Base-by-base conservation (phyloP, 2,888 invertebrate species). In the Sarcophaga subvicina region DNA sequence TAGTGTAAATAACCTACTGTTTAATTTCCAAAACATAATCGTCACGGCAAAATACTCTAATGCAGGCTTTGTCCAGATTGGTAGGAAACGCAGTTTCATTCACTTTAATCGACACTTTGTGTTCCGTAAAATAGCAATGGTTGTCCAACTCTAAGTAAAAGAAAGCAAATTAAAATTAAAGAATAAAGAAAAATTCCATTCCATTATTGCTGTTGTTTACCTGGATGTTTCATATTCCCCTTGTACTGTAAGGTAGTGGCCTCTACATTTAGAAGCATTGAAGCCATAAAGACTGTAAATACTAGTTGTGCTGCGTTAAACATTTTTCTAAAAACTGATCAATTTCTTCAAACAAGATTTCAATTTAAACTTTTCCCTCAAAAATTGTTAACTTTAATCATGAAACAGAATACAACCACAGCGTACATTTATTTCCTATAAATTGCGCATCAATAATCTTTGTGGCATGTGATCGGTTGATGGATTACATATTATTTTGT, bases 21-120 rank as follows among this genome's bases (percentile, higher is more conserved):
- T 86, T 89, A 5, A 91, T 89, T 87, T 89, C 81, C 54, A 91
- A 88, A 49, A 91, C 90, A 69, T 89, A 91, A 80, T 91, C 92
- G n/a, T 91, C 89, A 1, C 89, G 89, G 47, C 91, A 91, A 75
- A 86, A 71, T 3, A 91, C 82, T 47, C 77, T 67, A 5, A 89
- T 88, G 25, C 92, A 91, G 69, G 86, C 88, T 45, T 87, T 71
- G 5, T 85, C 20, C 0, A 88, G 70, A 66, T 89, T 81, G 27
- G 88, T 85, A 17, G 91, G 91, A 75, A 78, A 87, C 11, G 88
- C 3, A 10, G 88, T 89, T 3, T 82, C 87, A 62, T 91, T 89
- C 0, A 88, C 47, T 0, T 90, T 89, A 20, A 91, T 89, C 0
- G 89, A 86, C 47, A 91, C 49, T 0, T 90, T 63, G 47, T 90